A percentile compares a stretch with the other conserved stretches of the same genome.
Evolutionary conservation across 2,797 vertebrate genomes (phyloP).

Genomic region (Limosa lapponica): DNA sequence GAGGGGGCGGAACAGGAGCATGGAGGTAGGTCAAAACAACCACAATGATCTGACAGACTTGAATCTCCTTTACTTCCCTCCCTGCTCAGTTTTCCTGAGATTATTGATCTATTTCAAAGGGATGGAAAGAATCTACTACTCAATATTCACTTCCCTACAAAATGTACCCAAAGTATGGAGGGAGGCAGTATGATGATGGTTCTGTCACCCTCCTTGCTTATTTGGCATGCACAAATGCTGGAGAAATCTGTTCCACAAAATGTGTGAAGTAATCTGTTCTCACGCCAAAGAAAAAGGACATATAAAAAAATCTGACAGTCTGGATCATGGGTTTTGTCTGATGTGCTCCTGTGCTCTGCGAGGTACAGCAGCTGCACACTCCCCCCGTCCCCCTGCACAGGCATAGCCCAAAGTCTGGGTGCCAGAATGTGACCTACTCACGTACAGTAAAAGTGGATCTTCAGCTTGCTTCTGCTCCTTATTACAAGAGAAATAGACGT

Average conservation of each 20-base stretch:
- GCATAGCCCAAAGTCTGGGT: not conserved
- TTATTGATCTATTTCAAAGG: not conserved
- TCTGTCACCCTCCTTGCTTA: not conserved
- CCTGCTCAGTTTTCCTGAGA: not conserved
- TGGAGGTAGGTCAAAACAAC: not conserved
- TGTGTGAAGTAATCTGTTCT: not conserved
- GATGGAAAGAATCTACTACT: not conserved
- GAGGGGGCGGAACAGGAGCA: not conserved
- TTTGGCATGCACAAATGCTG: not conserved
- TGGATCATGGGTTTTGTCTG: not conserved
- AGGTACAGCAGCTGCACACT: not conserved
- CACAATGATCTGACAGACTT: not conserved
- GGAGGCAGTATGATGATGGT: not conserved
- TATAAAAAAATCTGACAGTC: not conserved
- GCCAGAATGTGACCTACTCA: not conserved
- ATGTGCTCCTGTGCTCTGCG: not conserved
- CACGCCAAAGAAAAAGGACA: not conserved
- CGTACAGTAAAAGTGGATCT: not conserved
- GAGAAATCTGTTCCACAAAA: slow-evolving; percentile 12
- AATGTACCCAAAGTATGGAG: not conserved
- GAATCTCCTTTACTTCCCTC: not conserved
- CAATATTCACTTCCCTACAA: not conserved
- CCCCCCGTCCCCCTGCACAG: not conserved
- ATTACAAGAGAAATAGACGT: not conserved
- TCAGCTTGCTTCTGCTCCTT: not conserved